Evolutionary conservation across 2,113 vertebrate genomes (phyloP).

Genomic region (Tympanuchus pallidicinctus): DNA sequence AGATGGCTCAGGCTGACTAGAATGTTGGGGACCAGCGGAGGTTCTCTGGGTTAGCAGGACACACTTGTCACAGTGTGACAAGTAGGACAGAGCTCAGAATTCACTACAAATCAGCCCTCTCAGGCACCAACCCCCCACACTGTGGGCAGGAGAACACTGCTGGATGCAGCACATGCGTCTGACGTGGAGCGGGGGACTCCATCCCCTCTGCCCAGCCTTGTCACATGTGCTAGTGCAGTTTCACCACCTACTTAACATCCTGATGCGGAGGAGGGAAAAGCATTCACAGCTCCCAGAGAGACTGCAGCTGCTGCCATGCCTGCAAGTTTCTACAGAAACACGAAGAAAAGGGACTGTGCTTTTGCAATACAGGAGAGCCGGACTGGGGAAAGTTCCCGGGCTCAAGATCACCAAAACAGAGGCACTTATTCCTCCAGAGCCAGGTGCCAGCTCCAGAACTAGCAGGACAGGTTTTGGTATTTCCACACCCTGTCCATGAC

Average conservation of each 20-base stretch:
- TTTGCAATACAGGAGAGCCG: background rate
- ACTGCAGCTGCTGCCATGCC: background rate
- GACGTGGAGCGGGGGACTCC: background rate
- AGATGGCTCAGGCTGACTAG: background rate
- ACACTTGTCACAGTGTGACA: background rate
- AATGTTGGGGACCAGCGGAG: background rate
- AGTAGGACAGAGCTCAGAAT: background rate
- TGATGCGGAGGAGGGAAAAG: background rate
- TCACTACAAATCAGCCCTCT: background rate
- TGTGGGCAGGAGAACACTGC: background rate
- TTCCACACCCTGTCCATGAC: background rate
- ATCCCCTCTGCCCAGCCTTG: background rate
- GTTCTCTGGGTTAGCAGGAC: background rate
- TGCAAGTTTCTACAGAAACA: conserved; percentile 4
- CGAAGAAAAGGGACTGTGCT: background rate
- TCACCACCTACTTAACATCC: background rate
- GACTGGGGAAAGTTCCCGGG: background rate
- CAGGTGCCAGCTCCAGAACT: conserved; percentile 37
- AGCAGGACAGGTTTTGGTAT: conserved; percentile 38
- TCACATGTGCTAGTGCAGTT: background rate
- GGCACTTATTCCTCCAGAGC: background rate
- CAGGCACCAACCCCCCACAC: background rate
- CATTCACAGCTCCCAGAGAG: background rate
- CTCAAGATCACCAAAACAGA: background rate
- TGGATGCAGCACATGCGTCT: fast-evolving